Conservation (phyloP, 2,888 invertebrate species). For the Brachycybe producta region DNA sequence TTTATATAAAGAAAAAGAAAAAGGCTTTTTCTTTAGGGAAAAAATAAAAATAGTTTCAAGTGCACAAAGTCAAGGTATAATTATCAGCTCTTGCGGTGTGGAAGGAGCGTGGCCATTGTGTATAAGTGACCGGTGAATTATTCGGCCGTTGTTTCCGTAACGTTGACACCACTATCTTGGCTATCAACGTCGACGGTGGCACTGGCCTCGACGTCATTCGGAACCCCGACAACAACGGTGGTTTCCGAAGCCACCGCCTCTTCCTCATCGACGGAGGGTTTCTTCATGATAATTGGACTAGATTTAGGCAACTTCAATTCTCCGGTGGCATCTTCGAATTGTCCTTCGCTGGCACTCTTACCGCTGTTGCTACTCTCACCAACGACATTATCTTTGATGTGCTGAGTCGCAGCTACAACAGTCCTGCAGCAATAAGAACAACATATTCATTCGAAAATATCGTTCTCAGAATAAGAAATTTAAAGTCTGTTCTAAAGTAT, state of each 20-base stretch:
- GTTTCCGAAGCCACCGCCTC: background rate
- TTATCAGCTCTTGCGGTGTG: no score
- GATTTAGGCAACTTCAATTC: conserved; percentile 10
- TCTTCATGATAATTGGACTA: conserved; percentile 18
- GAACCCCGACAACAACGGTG: background rate
- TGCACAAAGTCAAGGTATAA: no score
- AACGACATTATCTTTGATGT: background rate
- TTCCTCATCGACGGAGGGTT: conserved; percentile 2
- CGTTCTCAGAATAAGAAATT: no score
- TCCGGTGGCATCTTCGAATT: conserved; percentile 15
- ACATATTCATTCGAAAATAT: no score
- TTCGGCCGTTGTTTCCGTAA: no score
- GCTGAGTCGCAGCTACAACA: background rate
- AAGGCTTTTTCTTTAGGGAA: no score
- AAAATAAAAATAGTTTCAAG: no score
- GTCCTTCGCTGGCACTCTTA: background rate
- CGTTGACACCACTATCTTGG: conserved; percentile 1
- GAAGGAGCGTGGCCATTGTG: no score
- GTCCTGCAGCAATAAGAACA: no score
- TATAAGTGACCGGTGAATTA: no score
- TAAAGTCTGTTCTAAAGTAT: no score
- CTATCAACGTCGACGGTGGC: background rate
- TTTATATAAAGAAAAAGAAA: no score
- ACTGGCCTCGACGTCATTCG: conserved; percentile 1
- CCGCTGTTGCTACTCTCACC: background rate